A percentile compares a stretch with the other conserved stretches of the same genome.
These are phyloP conservation scores for Coranthus polyacanthus DNA, from an alignment of 2,797 vertebrate genomes.

Conservation along the genomic window DNA sequence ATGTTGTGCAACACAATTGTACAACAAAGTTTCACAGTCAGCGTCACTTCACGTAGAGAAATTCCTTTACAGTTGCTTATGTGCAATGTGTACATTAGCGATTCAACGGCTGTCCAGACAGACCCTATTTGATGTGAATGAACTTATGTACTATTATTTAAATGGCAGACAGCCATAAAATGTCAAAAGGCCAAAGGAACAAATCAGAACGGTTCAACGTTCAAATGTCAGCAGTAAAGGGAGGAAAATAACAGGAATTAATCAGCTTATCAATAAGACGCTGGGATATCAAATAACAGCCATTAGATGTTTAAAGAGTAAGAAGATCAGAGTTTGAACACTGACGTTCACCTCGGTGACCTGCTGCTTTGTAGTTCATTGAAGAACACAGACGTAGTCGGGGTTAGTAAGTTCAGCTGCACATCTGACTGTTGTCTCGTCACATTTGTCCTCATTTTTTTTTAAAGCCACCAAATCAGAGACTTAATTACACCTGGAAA, in stretches of 20 bases:
- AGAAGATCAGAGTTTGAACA: conserved; percentile 43
- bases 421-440: background rate
- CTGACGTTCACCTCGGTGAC: conserved; percentile 38
- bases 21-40: too few species aligned
- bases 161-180: conserved; percentile 53
- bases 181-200: conserved; percentile 31
- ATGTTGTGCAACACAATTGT: too few species aligned
- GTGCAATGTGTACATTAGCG: background rate
- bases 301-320: conserved; percentile 29
- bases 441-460: conserved; percentile 12
- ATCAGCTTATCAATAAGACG: conserved; percentile 14
- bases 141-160: conserved; percentile 14
- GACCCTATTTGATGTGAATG: conserved; percentile 24
- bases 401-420: conserved; percentile 48
- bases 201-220: conserved; percentile 33
- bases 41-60: too few species aligned
- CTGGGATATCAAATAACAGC: conserved; percentile 25
- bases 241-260: conserved; percentile 11
- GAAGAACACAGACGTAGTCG: conserved; percentile 7
- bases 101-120: conserved; percentile 11
- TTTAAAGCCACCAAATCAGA: background rate
- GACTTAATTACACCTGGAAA: conserved; percentile 3
- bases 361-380: conserved; percentile 21
- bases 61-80: background rate
- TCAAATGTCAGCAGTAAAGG: conserved; percentile 22